Evolutionary conservation across 2,888 invertebrate genomes (phyloP).

Genomic region (Drosophila yooni): DNA sequence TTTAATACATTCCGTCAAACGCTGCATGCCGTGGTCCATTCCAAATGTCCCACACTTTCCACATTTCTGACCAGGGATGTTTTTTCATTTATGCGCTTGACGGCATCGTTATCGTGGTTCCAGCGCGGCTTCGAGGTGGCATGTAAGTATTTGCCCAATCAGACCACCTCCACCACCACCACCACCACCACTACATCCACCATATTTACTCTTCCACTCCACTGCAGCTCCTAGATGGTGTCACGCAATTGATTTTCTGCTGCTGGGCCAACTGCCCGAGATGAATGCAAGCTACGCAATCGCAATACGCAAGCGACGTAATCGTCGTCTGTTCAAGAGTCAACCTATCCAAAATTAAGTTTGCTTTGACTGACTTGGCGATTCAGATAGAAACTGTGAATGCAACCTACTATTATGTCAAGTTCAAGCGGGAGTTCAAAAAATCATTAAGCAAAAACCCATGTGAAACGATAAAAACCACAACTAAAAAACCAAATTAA

Average conservation of each 20-base stretch:
- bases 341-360: constrained; percentile 5
- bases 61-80: constrained; percentile 48
- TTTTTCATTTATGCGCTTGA: constrained; percentile 32
- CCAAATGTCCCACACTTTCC: constrained; percentile 27
- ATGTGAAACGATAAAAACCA: not conserved
- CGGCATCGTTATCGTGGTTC: constrained; percentile 37
- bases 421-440: not conserved
- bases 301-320: constrained; percentile 5
- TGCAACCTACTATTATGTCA: not conserved
- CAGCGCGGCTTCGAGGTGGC: constrained; percentile 36
- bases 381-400: not conserved
- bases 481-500: not conserved
- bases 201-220: not conserved
- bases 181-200: not conserved
- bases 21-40: constrained; percentile 20
- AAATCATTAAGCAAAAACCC: not conserved
- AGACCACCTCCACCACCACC: not conserved
- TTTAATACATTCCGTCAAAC: constrained; percentile 31
- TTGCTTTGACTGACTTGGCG: no score
- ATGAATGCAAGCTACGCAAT: not conserved
- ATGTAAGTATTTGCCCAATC: constrained; percentile 22
- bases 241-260: constrained; percentile 46
- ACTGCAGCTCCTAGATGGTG: constrained; percentile 51
- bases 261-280: constrained; percentile 47
- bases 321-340: not conserved